A percentile compares a stretch with the other conserved stretches of the same genome.
These are phyloP conservation scores for Achlya flavicornis DNA, from an alignment of 2,888 invertebrate species.

Conservation along the genomic window DNA sequence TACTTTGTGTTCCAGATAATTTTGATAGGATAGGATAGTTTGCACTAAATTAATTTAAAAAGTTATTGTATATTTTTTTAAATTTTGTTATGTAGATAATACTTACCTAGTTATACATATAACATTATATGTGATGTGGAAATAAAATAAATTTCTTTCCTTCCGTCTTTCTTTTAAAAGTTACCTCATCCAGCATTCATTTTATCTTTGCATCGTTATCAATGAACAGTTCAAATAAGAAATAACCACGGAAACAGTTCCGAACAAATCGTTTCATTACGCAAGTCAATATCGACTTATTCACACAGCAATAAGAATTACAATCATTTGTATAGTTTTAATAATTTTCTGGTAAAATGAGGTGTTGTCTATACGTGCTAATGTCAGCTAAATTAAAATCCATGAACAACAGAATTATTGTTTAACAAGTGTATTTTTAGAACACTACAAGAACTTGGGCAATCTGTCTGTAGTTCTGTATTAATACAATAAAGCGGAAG, in stretches of 20 bases:
- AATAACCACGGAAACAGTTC: neutral
- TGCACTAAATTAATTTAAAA: too few species aligned
- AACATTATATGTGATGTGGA: neutral
- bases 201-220: neutral
- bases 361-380: neutral
- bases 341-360: neutral
- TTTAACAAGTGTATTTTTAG: neutral
- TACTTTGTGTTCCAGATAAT: too few species aligned
- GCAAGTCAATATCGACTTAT: neutral
- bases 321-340: neutral
- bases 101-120: too few species aligned
- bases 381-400: neutral
- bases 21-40: too few species aligned
- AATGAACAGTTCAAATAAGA: constrained; percentile 5
- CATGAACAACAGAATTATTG: neutral
- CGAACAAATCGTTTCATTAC: constrained; percentile 1
- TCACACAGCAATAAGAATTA: neutral
- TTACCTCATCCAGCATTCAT: neutral
- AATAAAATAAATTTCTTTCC: neutral
- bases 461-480: too few species aligned
- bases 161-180: too few species aligned
- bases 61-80: too few species aligned
- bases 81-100: too few species aligned
- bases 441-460: neutral
- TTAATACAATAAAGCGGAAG: too few species aligned